Percentiles rank a stretch among this genome's conserved stretches.
phyloP scores from a whole-genome alignment of 1,140 invertebrate genomes.

The Bemisia tabaci region DNA sequence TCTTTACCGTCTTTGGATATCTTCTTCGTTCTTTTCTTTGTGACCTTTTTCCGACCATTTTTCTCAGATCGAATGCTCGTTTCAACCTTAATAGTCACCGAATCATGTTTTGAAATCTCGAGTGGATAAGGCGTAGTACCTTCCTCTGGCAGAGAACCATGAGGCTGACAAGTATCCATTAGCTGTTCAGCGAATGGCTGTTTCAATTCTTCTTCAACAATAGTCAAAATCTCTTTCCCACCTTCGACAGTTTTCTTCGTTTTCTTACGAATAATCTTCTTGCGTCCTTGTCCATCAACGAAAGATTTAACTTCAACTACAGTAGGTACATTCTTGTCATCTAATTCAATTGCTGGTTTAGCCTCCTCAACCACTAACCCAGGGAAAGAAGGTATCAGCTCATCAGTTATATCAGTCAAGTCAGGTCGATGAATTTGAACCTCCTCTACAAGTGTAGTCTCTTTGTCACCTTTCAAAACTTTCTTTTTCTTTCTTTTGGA shows the following conservation, averaged over 20 bases:
- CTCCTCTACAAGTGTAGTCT: not conserved
- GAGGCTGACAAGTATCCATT: not conserved
- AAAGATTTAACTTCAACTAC: not conserved
- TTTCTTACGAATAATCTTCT: not conserved
- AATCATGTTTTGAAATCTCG: not conserved
- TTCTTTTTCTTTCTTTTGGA: not conserved
- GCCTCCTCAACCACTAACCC: not conserved
- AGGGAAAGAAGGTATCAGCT: not conserved
- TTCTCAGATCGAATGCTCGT: not conserved
- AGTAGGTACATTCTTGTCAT: not conserved
- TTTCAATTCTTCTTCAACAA: not conserved
- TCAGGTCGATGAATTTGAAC: not conserved
- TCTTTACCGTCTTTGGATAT: slow-evolving; percentile 7
- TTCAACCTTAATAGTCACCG: not conserved
- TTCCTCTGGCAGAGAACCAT: not conserved
- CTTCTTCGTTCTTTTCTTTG: slow-evolving; percentile 1
- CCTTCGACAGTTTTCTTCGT: slow-evolving; percentile 5
- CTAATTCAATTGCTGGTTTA: not conserved
- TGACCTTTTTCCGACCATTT: not conserved
- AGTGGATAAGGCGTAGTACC: not conserved
- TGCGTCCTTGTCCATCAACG: not conserved
- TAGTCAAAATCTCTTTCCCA: not conserved
- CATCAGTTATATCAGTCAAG: not conserved
- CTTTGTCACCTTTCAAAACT: not conserved
- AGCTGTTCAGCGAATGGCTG: not conserved